Base-by-base conservation (phyloP, 2,113 vertebrate species). In the Phoxinus phoxinus region DNA sequence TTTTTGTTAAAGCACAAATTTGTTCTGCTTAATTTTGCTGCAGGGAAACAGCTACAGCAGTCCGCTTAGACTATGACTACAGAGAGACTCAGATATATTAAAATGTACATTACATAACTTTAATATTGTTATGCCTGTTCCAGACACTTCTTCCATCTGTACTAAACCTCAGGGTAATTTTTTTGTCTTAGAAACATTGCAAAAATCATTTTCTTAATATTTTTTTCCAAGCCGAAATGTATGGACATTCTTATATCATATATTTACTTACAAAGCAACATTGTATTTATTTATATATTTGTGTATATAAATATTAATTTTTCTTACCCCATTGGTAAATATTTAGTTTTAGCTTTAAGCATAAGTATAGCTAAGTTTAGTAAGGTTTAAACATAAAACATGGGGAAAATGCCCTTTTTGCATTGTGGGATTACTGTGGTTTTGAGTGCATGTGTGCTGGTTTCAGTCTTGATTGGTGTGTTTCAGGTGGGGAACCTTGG, bases 401-500 rank as follows among this genome's bases (percentile, higher is more conserved):
- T 35, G 48, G 30, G 1, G 8, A 32, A 37, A 37, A 69, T 69
- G 65, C 9, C 3, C 37, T 35, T 69, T 69, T 69, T 69, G 32
- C 30, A 37, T 32, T 23, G 1, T 37, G 3, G 32, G 32, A 35
- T 69, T 69, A 21, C 32, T 35, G 30, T 35, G 65, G 15, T 51
- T 17, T 51, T 65, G 15, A 59, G 13, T 30, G 37, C 23, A 51
- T 21, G 6, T 58, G 48, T 25, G 19, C 21, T 15, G 25, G 63
- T 25, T 19, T 56, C 17, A 69, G 44, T 81, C 17, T 81, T 19
- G 23, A 56, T 56, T 83, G 30, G 4, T 72, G 4, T 77, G n/a
- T 92, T 93, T 10, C 93, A 99, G 98, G 98, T 99, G 93, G 98
- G 98, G 92, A 99, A 99, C 94, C 96, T 99, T 69, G 98, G 98